Conservation (phyloP, 2,888 invertebrate species). For the Dryocosmus kuriphilus region DNA sequence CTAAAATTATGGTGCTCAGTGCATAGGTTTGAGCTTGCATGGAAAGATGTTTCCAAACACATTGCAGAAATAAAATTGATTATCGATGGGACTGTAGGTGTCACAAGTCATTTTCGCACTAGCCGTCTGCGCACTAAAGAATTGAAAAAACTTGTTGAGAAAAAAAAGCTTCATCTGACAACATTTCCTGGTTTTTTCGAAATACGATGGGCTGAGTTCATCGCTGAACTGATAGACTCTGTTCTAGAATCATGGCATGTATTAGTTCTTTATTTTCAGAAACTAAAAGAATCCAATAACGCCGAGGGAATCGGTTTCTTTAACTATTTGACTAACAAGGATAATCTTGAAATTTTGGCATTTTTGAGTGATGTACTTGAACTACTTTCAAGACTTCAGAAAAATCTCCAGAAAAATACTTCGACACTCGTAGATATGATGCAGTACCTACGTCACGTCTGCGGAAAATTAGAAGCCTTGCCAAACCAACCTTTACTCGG, state of each 20-base stretch:
- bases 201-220: constrained; percentile 20
- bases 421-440: not conserved
- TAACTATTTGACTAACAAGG: not conserved
- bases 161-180: not conserved
- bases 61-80: constrained; percentile 16
- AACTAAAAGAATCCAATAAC: not conserved
- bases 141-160: not conserved
- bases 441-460: not conserved
- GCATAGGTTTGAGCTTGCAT: not conserved
- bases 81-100: not conserved
- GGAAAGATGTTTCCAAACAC: not conserved
- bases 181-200: not conserved
- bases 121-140: constrained; percentile 8
- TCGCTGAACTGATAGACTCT: not conserved
- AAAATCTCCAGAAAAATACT: not conserved
- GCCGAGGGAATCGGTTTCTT: not conserved
- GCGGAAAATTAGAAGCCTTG: not conserved
- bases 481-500: not conserved
- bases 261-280: not conserved
- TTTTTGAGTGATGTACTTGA: not conserved
- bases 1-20: too few relatives aligned
- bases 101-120: constrained; percentile 18
- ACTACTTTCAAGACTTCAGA: not conserved
- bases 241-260: constrained; percentile 22
- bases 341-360: not conserved